Evolutionary conservation across 2,113 vertebrate genomes (phyloP).

Genomic region (Istiophorus platypterus): DNA sequence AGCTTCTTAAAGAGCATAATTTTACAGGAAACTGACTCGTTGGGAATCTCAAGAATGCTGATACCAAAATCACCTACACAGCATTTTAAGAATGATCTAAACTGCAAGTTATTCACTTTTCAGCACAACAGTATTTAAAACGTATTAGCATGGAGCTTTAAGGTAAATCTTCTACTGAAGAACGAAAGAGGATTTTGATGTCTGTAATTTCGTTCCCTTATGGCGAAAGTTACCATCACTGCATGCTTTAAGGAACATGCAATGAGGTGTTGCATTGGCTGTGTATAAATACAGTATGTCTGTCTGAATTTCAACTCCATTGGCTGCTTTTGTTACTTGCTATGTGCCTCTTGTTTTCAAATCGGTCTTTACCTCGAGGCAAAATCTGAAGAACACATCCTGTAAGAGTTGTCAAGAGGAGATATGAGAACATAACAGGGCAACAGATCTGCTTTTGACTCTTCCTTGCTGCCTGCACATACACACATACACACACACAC

Average conservation of each 20-base stretch:
- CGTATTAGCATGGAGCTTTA: neutral
- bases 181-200: neutral
- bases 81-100: neutral
- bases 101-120: neutral
- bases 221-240: neutral
- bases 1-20: neutral
- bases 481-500: constrained; percentile 34
- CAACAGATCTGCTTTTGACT: constrained; percentile 64
- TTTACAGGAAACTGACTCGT: neutral
- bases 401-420: constrained; percentile 61
- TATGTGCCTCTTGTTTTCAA: constrained; percentile 53
- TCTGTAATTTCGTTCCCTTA: neutral
- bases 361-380: constrained; percentile 62
- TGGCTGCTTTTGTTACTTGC: constrained; percentile 21
- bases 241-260: neutral
- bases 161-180: neutral
- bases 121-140: neutral
- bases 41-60: neutral
- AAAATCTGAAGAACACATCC: constrained; percentile 62
- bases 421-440: constrained; percentile 63
- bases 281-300: neutral
- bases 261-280: constrained; percentile 5
- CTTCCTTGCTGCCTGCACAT: constrained; percentile 23
- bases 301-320: constrained; percentile 30
- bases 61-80: neutral